Evolutionary conservation across 2,888 invertebrate genomes (phyloP), one percentile per base, ranked within the genome.

Genomic region (Blastobasis adustella): DNA sequence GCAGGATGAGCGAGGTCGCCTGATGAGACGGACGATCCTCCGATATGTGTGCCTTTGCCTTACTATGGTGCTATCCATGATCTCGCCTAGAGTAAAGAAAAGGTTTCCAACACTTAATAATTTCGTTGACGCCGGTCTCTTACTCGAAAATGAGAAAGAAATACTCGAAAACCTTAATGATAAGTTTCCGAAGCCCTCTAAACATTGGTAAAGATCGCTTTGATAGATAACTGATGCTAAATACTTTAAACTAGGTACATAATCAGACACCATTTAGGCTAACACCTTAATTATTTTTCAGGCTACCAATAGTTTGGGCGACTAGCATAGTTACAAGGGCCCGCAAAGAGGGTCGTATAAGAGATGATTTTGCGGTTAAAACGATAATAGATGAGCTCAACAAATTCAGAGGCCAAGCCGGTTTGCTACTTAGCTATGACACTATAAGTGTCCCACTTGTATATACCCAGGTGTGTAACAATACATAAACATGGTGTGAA

Each of bases 361-460:
- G 96, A 55, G 96, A 96, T 65, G 97, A 98, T 78, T 97, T 96
- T 71, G 96, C 97, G 0, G 96, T 97, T 0, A 96, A 97, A 76
- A 97, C 97, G 5, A 92, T 98, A 50, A 92, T 96, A 61, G 96
- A 96, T 71, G 95, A 96, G 80, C 80, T 96, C 52, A 96, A 96
- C 74, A 94, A 94, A 69, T 96, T 96, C 70, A 89, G 96, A 62
- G 94, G 93, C 10, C 92, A 94, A 71, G 95, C 94, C 58, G 95
- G 95, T 37, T 78, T 94, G 45, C 81, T 95, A 44, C 90, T 95
- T 53, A 93, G 93, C 61, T 95, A 94, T 66, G 95, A 95, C 74
- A 94, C 93, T 45, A 95, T 95, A 60, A 93, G 92, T 69, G 91
- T 95, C 47, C 95, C 95, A 36, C 87, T 95, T 56, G 95, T 95